Conservation (phyloP, 2,113 vertebrate genomes). For the Apteryx mantelli region DNA sequence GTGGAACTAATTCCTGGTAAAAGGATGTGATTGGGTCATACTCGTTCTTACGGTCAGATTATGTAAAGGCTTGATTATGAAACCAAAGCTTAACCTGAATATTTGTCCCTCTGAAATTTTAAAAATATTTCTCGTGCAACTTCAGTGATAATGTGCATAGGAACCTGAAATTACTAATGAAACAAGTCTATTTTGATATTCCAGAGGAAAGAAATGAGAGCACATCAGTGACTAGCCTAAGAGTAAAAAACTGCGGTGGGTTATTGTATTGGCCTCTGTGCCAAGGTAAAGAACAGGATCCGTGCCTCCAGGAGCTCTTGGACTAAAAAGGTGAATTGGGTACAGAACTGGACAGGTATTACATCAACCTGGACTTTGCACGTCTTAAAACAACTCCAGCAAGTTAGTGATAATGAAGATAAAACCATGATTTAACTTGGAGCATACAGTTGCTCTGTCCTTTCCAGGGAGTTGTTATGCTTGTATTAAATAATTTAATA, state of each 20-base stretch:
- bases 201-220: not conserved
- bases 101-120: not conserved
- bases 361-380: not conserved
- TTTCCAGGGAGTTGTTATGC: not conserved
- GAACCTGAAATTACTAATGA: not conserved
- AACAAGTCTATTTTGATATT: not conserved
- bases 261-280: not conserved
- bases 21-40: not conserved
- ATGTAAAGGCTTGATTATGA: not conserved
- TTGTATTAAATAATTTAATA: not conserved
- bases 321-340: not conserved
- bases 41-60: not conserved
- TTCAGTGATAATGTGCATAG: not conserved
- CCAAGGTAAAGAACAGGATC: not conserved
- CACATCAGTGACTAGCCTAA: not conserved
- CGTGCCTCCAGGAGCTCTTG: not conserved
- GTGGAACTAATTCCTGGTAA: not conserved
- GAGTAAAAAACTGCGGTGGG: not conserved
- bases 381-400: not conserved
- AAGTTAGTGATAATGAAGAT: not conserved
- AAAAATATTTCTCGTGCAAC: not conserved
- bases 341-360: not conserved
- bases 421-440: not conserved
- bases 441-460: not conserved
- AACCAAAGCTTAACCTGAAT: not conserved